Conservation (phyloP, 2,888 invertebrate species). For the Melinaea marsaeus region DNA sequence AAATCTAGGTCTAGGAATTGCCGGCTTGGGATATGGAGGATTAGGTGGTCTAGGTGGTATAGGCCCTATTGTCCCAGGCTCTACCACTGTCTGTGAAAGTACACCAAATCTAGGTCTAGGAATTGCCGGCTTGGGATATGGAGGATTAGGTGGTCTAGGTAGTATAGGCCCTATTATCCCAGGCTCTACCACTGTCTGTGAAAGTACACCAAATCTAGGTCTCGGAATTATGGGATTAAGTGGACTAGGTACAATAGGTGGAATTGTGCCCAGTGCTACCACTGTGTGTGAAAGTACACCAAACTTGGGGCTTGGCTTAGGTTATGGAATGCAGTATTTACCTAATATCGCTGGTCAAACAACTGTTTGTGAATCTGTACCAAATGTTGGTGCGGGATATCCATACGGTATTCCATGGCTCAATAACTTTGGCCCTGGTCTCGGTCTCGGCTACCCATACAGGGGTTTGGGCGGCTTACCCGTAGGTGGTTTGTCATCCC, state of each 20-base stretch:
- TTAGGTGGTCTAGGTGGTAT: conserved; percentile 12
- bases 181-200: conserved; percentile 27
- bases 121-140: not conserved
- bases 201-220: conserved; percentile 26
- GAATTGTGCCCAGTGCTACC: conserved; percentile 10
- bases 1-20: conserved; percentile 17
- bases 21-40: not conserved
- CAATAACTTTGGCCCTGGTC: too few relatives aligned
- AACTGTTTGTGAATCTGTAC: conserved; percentile 29
- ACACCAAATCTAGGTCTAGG: conserved; percentile 18
- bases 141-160: conserved; percentile 8
- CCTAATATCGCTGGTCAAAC: conserved; percentile 9
- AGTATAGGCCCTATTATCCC: conserved; percentile 14
- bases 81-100: conserved; percentile 30
- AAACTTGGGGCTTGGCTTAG: conserved; percentile 15
- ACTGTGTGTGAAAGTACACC: conserved; percentile 33
- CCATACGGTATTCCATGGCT: too few relatives aligned
- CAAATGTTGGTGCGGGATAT: conserved; percentile 22
- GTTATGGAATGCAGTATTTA: not conserved
- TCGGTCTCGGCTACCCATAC: too few relatives aligned
- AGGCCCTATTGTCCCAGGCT: conserved; percentile 11
- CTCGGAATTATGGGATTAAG: not conserved
- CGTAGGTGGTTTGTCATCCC: too few relatives aligned
- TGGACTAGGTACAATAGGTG: conserved; percentile 13
- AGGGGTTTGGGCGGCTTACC: too few relatives aligned